Evolutionary conservation across 2,888 invertebrate genomes (phyloP).

Genomic region (Nowickia ferox): DNA sequence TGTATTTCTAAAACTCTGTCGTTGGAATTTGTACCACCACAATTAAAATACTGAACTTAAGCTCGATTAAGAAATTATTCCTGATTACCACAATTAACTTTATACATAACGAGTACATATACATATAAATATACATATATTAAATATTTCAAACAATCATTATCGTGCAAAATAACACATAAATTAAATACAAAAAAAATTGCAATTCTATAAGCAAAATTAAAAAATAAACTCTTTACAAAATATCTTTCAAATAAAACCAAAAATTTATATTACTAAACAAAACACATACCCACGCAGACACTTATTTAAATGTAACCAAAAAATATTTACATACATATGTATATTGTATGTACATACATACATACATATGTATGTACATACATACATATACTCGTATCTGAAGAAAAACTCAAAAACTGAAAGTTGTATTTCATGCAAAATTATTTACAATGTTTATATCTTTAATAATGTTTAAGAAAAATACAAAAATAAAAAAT

Average conservation of each 20-base stretch:
- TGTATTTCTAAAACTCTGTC: constrained; percentile 37
- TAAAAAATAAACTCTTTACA: constrained; percentile 4
- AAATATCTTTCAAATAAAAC: constrained; percentile 19
- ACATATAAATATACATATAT: too few relatives aligned
- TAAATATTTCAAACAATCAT: constrained; percentile 43
- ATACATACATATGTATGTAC: too few relatives aligned
- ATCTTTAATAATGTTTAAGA: constrained; percentile 48
- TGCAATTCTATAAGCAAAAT: constrained; percentile 8
- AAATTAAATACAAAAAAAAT: constrained; percentile 20
- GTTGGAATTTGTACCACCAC: constrained; percentile 56
- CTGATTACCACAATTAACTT: constrained; percentile 37
- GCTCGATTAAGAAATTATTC: too few relatives aligned
- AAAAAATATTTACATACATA: too few relatives aligned
- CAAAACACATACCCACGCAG: not conserved
- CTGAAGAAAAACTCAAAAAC: constrained; percentile 18
- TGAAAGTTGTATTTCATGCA: constrained; percentile 63
- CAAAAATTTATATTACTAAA: constrained; percentile 24
- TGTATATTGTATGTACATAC: too few relatives aligned
- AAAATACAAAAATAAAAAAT: constrained; percentile 73
- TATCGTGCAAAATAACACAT: constrained; percentile 47
- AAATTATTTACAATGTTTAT: constrained; percentile 68
- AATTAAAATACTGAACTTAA: too few relatives aligned
- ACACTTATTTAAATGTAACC: constrained; percentile 50
- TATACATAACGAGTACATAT: not conserved
- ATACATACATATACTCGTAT: constrained; percentile 5